Conservation (phyloP, 1,140 invertebrate genomes). For the Hylyphantes graminicola region DNA sequence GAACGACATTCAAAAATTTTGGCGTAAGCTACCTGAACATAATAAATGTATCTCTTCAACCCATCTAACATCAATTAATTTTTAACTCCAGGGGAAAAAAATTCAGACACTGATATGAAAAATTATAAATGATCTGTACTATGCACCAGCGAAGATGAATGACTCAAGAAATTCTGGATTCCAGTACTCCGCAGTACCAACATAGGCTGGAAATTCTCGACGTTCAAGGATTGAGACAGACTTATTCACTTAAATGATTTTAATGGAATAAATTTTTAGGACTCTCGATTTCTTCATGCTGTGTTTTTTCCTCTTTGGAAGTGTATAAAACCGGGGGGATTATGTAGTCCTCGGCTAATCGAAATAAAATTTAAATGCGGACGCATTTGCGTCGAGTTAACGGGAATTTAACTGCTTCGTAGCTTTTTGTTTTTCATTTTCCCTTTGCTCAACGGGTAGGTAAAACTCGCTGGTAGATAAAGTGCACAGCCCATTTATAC, state of each 20-base stretch:
- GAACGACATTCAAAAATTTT: too few species aligned
- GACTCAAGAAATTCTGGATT: neutral
- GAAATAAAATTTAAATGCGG: conserved; percentile 57
- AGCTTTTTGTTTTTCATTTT: conserved; percentile 22
- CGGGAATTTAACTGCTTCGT: conserved; percentile 50
- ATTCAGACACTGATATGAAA: conserved; percentile 4
- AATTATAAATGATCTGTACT: conserved; percentile 27
- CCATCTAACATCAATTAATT: neutral
- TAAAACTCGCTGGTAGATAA: too few species aligned
- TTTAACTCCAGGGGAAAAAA: neutral
- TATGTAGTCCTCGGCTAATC: conserved; percentile 41
- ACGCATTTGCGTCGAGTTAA: conserved; percentile 44
- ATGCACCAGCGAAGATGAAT: conserved; percentile 29
- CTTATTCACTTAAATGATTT: conserved; percentile 43
- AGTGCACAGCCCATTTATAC: too few species aligned
- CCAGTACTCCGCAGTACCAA: conserved; percentile 4
- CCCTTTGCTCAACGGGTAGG: neutral
- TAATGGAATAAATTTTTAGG: conserved; percentile 42
- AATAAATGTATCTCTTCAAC: too few species aligned
- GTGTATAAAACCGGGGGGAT: conserved; percentile 13
- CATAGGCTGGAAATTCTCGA: conserved; percentile 13
- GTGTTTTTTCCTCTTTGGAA: conserved; percentile 12
- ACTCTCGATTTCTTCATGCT: conserved; percentile 2
- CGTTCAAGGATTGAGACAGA: neutral
- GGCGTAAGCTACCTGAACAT: too few species aligned